Evolutionary conservation across 2,888 invertebrate genomes (phyloP).

Genomic region (Seira sanloemensis): DNA sequence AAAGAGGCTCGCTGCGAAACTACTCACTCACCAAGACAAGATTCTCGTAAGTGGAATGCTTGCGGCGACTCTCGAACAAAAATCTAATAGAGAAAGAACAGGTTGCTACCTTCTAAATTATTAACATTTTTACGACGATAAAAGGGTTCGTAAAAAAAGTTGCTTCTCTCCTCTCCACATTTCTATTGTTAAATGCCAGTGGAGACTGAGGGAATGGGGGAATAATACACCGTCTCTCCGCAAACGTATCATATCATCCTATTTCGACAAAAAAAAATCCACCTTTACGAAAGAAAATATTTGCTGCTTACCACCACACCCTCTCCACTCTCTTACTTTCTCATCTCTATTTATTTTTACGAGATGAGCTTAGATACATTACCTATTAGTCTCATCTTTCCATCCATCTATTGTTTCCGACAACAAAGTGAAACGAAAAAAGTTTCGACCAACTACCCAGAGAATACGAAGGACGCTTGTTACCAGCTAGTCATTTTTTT

Average conservation of each 20-base stretch:
- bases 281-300: not conserved
- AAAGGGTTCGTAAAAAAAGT: slow-evolving; percentile 34
- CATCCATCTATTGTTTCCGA: slow-evolving; percentile 1
- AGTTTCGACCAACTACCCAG: not conserved
- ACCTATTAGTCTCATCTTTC: not conserved
- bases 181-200: slow-evolving; percentile 5
- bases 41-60: not conserved
- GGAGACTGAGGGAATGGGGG: not conserved
- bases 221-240: slow-evolving; percentile 5
- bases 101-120: slow-evolving; percentile 55
- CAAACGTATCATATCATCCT: not conserved
- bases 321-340: not conserved
- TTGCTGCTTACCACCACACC: not conserved
- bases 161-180: not conserved
- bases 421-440: not conserved
- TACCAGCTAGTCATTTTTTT: not conserved
- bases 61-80: not conserved
- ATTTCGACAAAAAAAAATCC: not conserved
- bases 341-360: slow-evolving; percentile 12
- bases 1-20: too few relatives aligned
- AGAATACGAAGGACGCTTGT: not conserved
- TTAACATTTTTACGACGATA: slow-evolving; percentile 59
- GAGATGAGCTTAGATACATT: not conserved
- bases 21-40: not conserved
- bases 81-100: slow-evolving; percentile 8